phyloP scores from a whole-genome alignment of 2,113 vertebrate species.

The Malaclemys terrapin region DNA sequence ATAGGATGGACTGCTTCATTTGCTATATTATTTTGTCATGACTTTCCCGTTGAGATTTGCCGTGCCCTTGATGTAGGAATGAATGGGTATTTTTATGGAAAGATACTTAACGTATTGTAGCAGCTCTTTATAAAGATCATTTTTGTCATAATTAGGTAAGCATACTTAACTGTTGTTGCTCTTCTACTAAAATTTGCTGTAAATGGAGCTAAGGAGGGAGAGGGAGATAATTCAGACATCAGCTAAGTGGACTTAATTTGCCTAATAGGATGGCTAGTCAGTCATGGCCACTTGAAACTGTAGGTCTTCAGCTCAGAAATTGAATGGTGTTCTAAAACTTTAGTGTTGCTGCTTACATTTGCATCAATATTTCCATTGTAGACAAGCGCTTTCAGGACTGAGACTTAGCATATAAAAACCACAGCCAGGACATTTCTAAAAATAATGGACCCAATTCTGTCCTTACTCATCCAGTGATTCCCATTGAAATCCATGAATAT shows the following conservation, averaged over 20 bases:
- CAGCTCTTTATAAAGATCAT: conserved; percentile 68
- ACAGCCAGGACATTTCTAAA: conserved; percentile 7
- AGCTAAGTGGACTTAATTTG: conserved; percentile 65
- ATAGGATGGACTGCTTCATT: not conserved
- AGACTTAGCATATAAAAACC: conserved; percentile 10
- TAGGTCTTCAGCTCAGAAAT: conserved; percentile 40
- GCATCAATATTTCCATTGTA: conserved; percentile 61
- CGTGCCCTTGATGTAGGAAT: conserved; percentile 32
- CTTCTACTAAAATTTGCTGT: conserved; percentile 73
- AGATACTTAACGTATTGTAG: conserved; percentile 65
- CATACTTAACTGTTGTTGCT: conserved; percentile 65
- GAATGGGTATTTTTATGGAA: conserved; percentile 60
- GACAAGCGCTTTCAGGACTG: conserved; percentile 36
- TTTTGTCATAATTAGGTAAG: conserved; percentile 67
- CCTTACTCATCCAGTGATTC: not conserved
- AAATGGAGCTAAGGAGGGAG: conserved; percentile 57
- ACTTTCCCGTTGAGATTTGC: conserved; percentile 12
- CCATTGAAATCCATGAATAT: not conserved
- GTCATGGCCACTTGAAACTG: conserved; percentile 55
- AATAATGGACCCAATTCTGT: not conserved
- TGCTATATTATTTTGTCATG: not conserved
- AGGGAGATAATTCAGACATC: conserved; percentile 66
- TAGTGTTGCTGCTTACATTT: conserved; percentile 13
- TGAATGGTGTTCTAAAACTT: conserved; percentile 52
- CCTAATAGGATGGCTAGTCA: conserved; percentile 53